These are phyloP conservation scores for Hartigia nigra DNA, from an alignment of 2,888 invertebrate species.

Conservation along the genomic window DNA sequence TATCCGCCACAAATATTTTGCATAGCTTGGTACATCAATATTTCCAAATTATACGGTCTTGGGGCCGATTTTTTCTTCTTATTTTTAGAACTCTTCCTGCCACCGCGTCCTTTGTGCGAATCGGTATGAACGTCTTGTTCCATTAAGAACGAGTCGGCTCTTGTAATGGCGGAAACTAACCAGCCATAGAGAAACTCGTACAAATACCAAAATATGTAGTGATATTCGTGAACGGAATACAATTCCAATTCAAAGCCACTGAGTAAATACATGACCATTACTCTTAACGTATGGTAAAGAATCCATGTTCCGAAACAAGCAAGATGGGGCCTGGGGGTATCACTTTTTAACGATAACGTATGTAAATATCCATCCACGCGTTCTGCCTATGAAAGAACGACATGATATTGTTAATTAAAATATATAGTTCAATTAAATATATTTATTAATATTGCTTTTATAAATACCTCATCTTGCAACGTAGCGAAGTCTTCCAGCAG, in stretches of 20 bases:
- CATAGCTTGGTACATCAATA: conserved; percentile 89
- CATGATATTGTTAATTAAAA: conserved; percentile 11
- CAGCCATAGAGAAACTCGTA: conserved; percentile 96
- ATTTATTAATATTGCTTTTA: conserved; percentile 14
- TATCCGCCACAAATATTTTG: conserved; percentile 96
- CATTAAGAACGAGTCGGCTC: conserved; percentile 86
- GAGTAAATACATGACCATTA: conserved; percentile 94
- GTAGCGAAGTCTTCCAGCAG: conserved; percentile 90
- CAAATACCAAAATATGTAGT: conserved; percentile 96
- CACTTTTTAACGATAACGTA: conserved; percentile 75
- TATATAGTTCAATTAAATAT: conserved; percentile 19
- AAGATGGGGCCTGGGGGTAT: conserved; percentile 77
- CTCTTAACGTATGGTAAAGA: conserved; percentile 89
- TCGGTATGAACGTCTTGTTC: conserved; percentile 76
- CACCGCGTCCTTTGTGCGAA: conserved; percentile 61
- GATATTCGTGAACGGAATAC: conserved; percentile 95
- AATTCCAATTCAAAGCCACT: conserved; percentile 96
- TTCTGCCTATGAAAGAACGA: conserved; percentile 75
- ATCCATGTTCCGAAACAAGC: conserved; percentile 96
- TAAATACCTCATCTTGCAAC: conserved; percentile 87
- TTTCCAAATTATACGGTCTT: conserved; percentile 84
- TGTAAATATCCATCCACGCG: conserved; percentile 88
- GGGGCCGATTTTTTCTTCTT: conserved; percentile 76
- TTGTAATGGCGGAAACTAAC: conserved; percentile 88
- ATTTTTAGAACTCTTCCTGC: conserved; percentile 70